Conservation (phyloP, 2,113 vertebrate species). For the Miniopterus natalensis region DNA sequence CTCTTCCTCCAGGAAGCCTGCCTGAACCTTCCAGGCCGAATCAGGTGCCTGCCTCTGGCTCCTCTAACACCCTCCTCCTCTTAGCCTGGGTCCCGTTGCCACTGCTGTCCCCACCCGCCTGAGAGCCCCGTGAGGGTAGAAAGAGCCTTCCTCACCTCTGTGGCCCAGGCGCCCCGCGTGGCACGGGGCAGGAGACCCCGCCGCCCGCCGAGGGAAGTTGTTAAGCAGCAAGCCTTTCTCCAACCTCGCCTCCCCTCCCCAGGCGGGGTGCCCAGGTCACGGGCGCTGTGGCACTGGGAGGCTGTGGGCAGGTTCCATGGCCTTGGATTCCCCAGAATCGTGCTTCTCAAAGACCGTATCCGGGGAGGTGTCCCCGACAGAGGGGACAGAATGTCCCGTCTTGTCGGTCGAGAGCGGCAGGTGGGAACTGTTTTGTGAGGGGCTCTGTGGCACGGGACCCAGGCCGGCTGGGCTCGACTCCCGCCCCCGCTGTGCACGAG, state of each 20-base stretch:
- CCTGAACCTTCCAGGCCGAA: background rate
- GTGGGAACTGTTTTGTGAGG: background rate
- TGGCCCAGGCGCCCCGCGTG: background rate
- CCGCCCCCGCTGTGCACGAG: background rate
- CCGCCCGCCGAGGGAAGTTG: background rate
- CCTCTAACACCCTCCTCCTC: background rate
- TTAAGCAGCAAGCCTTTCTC: background rate
- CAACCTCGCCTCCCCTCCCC: background rate
- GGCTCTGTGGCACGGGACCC: background rate
- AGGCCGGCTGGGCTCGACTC: background rate
- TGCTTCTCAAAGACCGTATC: background rate
- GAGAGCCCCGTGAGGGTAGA: background rate
- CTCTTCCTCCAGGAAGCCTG: background rate
- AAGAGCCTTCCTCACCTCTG: background rate
- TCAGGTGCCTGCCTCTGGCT: background rate
- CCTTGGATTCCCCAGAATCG: background rate
- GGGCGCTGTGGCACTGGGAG: background rate
- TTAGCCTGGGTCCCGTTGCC: background rate
- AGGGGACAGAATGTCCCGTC: background rate
- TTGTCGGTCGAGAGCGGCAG: background rate
- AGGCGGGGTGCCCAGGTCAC: background rate
- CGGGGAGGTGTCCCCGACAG: fast-evolving
- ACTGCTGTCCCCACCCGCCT: fast-evolving
- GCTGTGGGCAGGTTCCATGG: background rate
- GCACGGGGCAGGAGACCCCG: background rate